A percentile compares a stretch with the other conserved stretches of the same genome.
Evolutionary conservation across 2,888 invertebrate genomes (phyloP).

Genomic region (Rosalia funebris): DNA sequence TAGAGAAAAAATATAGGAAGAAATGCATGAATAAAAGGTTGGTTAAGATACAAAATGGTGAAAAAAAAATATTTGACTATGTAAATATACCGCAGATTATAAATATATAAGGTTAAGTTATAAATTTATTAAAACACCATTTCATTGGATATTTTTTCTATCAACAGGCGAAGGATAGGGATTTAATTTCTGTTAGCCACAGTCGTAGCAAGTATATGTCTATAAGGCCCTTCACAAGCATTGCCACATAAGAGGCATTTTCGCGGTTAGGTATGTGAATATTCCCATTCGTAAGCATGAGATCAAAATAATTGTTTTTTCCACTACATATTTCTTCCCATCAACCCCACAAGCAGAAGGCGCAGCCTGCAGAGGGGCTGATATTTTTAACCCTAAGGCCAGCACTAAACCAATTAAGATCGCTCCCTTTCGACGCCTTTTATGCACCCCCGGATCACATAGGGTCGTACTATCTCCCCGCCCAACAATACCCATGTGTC

Average conservation of each 20-base stretch:
- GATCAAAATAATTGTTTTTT: conserved; percentile 10
- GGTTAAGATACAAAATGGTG: too few species aligned
- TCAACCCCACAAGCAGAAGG: conserved; percentile 31
- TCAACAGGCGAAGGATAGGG: background rate
- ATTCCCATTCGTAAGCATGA: conserved; percentile 6
- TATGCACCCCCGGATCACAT: conserved; percentile 43
- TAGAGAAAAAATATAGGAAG: too few species aligned
- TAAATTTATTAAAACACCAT: too few species aligned
- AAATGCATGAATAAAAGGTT: too few species aligned
- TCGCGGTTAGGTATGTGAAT: too few species aligned
- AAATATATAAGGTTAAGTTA: too few species aligned
- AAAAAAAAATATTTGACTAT: too few species aligned
- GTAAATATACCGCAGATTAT: too few species aligned
- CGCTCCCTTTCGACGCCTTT: conserved; percentile 50
- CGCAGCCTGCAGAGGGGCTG: conserved; percentile 48
- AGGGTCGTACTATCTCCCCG: conserved; percentile 46
- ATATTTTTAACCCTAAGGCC: conserved; percentile 41
- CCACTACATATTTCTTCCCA: conserved; percentile 25
- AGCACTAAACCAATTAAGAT: conserved; percentile 53
- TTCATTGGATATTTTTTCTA: too few species aligned
- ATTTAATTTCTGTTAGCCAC: background rate
- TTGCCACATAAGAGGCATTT: too few species aligned
- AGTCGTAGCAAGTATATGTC: background rate
- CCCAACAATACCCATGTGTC: conserved; percentile 49
- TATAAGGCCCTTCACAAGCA: too few species aligned